Evolutionary conservation across 2,797 vertebrate genomes (phyloP), one percentile per base, ranked within the genome.

Genomic region (Takifugu rubripes): DNA sequence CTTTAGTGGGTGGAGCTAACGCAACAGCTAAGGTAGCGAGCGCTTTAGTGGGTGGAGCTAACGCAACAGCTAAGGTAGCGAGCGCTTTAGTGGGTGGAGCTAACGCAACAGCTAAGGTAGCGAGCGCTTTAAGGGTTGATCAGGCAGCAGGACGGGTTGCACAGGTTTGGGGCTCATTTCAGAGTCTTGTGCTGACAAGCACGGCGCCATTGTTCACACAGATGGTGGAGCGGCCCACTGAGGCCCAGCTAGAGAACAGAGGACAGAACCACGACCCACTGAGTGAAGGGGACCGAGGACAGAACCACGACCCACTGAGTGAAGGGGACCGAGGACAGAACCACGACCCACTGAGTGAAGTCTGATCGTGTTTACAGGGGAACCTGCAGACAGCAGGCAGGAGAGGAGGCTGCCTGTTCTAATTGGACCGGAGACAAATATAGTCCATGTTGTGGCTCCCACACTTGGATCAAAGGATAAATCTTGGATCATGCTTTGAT

Each of bases 381-480:
- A 70, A 71, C 72, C 64, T 61, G 78, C 65, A 78, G 74, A 77
- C 75, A 67, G 72, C 61, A 58, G 70, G 61, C 56, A 11, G 21
- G 8, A 24, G 36, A 46, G 10, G 58, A 74, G 73, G 68, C 77
- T 73, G 17, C 36, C 71, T 80, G 72, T 61, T 82, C 84, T 87
- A 89, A 91, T 91, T 88, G 88, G 83, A 88, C 63, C 85, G 85
- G 77, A 66, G 68, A 81, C 70, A 74, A 83, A 70, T 85, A 89
- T 83, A 83, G 89, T 83, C 88, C 78, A 81, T 87, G 82, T 77
- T 48, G 49, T 54, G 64, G 53, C 61, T 82, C 72, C 64, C 49
- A 81, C 78, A 82, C 82, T 81, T 56, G 76, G 87, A 88, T 90
- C 86, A 91, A 89, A 90, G 84, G 79, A 87, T 84, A 81, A 83